Percentiles rank a stretch among this genome's conserved stretches.
phyloP scores from a whole-genome alignment of 2,888 invertebrate species.

The Drosophila cyrtoloma region DNA sequence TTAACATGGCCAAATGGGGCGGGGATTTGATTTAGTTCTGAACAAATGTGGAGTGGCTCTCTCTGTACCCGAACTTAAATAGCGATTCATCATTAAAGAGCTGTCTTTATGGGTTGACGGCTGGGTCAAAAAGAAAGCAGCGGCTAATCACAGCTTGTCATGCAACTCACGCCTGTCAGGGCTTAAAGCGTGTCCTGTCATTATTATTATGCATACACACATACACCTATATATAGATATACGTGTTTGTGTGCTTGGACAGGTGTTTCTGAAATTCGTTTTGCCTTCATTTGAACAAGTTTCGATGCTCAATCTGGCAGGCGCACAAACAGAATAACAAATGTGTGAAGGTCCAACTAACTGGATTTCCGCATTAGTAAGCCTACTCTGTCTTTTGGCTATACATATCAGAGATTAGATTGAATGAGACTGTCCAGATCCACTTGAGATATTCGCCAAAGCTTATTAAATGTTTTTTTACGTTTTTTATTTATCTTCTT shows the following conservation, averaged over 20 bases:
- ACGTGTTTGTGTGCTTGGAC: slow-evolving; percentile 16
- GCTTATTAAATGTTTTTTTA: slow-evolving; percentile 11
- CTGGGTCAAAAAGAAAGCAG: neutral
- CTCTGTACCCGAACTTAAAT: slow-evolving; percentile 27
- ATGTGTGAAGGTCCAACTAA: slow-evolving; percentile 10
- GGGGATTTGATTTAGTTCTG: slow-evolving; percentile 29
- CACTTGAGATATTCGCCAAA: slow-evolving; percentile 28
- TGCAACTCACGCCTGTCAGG: slow-evolving; percentile 47
- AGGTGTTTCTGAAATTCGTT: slow-evolving; percentile 49
- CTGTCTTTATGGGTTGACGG: slow-evolving; percentile 16
- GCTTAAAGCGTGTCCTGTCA: slow-evolving; percentile 31
- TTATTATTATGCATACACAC: slow-evolving; percentile 9
- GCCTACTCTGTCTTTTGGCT: slow-evolving; percentile 12
- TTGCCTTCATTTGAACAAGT: slow-evolving; percentile 14
- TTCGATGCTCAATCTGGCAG: slow-evolving; percentile 28
- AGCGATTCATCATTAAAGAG: slow-evolving; percentile 55
- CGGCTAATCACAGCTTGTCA: slow-evolving; percentile 48
- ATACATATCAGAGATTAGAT: slow-evolving; percentile 31
- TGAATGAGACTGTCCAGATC: slow-evolving; percentile 31
- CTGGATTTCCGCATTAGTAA: slow-evolving; percentile 11
- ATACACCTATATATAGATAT: neutral
- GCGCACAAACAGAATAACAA: slow-evolving; percentile 42
- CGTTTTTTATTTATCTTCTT: neutral
- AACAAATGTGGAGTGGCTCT: slow-evolving; percentile 13
- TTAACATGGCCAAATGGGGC: slow-evolving; percentile 65